These are phyloP conservation scores for Anser cygnoides DNA, from an alignment of 2,113 vertebrate genomes.

Conservation along the genomic window DNA sequence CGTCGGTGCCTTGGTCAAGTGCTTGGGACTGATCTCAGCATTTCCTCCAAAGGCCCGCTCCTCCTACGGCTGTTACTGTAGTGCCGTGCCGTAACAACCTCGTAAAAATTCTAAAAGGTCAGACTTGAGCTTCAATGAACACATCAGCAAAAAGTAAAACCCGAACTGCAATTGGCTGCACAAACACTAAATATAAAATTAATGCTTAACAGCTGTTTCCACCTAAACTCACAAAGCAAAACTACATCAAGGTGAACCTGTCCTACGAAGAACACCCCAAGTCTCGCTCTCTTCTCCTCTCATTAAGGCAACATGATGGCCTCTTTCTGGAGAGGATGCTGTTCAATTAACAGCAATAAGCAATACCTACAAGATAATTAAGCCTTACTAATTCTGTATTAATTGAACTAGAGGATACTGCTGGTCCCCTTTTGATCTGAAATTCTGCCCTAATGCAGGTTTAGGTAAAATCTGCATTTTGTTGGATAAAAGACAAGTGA, in stretches of 20 bases:
- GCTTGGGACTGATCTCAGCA: conserved; percentile 10
- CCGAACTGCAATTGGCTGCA: not conserved
- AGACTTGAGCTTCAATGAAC: not conserved
- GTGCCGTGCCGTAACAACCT: not conserved
- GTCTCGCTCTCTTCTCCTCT: not conserved
- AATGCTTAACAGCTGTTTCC: not conserved
- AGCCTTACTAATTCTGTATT: not conserved
- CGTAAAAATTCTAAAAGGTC: conserved; percentile 50
- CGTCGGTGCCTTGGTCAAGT: not conserved
- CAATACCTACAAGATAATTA: not conserved
- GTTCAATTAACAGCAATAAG: not conserved
- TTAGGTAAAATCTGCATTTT: not conserved
- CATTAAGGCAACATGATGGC: rapidly evolving
- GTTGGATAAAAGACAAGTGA: not conserved
- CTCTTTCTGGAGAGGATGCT: not conserved
- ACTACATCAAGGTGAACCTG: not conserved
- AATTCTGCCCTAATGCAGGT: not conserved
- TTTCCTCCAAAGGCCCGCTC: not conserved
- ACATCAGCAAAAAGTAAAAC: not conserved
- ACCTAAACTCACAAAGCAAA: not conserved
- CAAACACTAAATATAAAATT: not conserved
- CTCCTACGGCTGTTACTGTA: not conserved
- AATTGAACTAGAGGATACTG: not conserved
- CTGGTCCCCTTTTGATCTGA: not conserved
- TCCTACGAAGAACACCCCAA: not conserved